Base-by-base conservation (phyloP, 2,797 vertebrate species). In the Micrastur ruficollis region DNA sequence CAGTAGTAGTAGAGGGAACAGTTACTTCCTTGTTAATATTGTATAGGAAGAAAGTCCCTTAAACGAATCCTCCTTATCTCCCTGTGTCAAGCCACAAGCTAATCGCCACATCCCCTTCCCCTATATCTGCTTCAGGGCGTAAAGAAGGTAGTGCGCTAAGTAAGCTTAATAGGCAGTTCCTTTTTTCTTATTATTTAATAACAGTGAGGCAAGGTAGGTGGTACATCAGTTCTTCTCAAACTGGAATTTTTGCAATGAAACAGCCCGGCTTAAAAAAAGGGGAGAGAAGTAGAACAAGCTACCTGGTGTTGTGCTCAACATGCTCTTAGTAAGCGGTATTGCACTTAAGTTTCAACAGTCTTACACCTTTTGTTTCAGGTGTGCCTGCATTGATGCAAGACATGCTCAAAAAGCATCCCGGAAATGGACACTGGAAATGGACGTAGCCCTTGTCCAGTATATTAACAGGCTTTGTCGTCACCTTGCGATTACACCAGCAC, bases 371-470 rank as follows among this genome's bases (percentile, higher is more conserved):
- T 56, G 3, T n/a, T 53, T n/a, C 93, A 99, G 98, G 89, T 99
- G 98, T 3, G 98, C 98, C 92, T 99, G 99, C 95, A 98, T 99
- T 14, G 99, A 99, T 49, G 98, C 99, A 19, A 98, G 99, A 5
- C 99, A 99, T 0, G 99, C 99, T 6, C 99, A 99, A 88, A 99
- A 99, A 96, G 98, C 99, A 11, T 99, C 99, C 31, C 98, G 99
- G 90, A 99, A 99, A 94, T 99, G 99, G 99, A 98, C 97, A 9
- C 98, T 99, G 96, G 99, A 99, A 92, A 99, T 99, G 99, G 99
- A 99, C 6, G 98, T 99, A 44, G 99, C 99, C 0, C 98, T 99
- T 7, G 99, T 99, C 31, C 99, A 99, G 96, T 99, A 99, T 81
- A 98, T 99, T 85, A 99, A 99, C 98, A 98, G 99, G 62, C 98